Percentiles rank a stretch among this genome's conserved stretches.
phyloP scores from a whole-genome alignment of 2,888 invertebrate genomes.

The Apodemia zela region DNA sequence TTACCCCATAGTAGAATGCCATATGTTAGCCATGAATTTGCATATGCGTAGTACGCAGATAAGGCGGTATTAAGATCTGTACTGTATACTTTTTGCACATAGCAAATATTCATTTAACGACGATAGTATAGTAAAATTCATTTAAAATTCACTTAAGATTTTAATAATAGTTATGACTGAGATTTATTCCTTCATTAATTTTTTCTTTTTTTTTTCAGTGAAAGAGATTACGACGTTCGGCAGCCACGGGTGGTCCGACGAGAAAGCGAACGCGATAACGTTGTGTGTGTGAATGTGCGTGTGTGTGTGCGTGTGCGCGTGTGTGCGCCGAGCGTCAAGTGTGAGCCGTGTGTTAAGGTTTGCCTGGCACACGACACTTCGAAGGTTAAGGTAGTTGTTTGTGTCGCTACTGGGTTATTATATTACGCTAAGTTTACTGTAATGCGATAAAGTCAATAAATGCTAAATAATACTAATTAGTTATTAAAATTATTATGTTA shows the following conservation, averaged over 20 bases:
- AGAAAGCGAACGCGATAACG: conserved; percentile 64
- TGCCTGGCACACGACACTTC: conserved; percentile 5
- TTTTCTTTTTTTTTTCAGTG: conserved; percentile 51
- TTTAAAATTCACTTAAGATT: no score
- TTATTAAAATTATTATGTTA: no score
- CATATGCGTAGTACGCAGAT: no score
- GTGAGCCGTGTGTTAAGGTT: conserved; percentile 24
- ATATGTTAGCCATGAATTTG: no score
- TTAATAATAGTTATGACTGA: neutral
- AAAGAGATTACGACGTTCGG: conserved; percentile 71
- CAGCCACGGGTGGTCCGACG: conserved; percentile 58
- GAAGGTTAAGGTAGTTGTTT: neutral
- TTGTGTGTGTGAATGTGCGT: conserved; percentile 29
- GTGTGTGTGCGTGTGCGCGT: conserved; percentile 36
- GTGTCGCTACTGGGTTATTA: conserved; percentile 4
- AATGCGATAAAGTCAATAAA: neutral
- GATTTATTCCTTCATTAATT: conserved; percentile 10
- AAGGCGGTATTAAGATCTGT: no score
- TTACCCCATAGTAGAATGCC: no score
- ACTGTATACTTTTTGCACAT: no score
- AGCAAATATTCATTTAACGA: no score
- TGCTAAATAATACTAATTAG: no score
- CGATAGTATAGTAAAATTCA: no score
- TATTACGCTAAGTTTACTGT: neutral
- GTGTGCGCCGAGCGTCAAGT: conserved; percentile 27